phyloP scores from a whole-genome alignment of 53 echinoderm and acorn worm genomes.

The Astropecten irregularis region DNA sequence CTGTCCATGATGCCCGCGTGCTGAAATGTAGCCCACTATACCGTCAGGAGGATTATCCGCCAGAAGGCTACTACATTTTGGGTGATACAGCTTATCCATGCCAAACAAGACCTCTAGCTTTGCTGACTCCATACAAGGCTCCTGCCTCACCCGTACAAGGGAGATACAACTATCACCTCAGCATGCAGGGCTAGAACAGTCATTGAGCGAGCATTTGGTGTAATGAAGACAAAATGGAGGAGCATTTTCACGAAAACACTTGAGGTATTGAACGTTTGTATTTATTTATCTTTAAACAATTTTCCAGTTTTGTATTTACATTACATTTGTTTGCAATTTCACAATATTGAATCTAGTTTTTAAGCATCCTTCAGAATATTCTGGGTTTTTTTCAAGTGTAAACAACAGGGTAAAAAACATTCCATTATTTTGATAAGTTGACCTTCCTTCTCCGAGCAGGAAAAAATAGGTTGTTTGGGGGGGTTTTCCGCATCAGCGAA shows the following conservation, averaged over 20 bases:
- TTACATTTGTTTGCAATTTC: too few species aligned
- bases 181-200: neutral
- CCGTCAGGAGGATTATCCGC: neutral
- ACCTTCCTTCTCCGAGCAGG: too few species aligned
- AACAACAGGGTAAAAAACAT: too few species aligned
- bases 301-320: too few species aligned
- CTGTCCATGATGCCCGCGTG: constrained; percentile 12
- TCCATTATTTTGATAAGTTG: too few species aligned
- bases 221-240: constrained; percentile 12
- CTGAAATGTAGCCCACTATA: constrained; percentile 1
- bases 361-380: too few species aligned
- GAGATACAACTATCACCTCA: constrained; percentile 2
- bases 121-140: neutral
- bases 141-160: neutral
- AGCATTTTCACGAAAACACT: constrained; percentile 18
- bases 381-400: too few species aligned
- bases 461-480: too few species aligned
- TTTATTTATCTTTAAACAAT: too few species aligned
- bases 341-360: too few species aligned
- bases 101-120: neutral
- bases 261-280: too few species aligned
- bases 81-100: constrained; percentile 26
- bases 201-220: neutral
- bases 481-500: too few species aligned
- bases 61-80: constrained; percentile 4